Evolutionary conservation across 2,888 invertebrate species (phyloP).

Genomic region (Blastobasis adustella): DNA sequence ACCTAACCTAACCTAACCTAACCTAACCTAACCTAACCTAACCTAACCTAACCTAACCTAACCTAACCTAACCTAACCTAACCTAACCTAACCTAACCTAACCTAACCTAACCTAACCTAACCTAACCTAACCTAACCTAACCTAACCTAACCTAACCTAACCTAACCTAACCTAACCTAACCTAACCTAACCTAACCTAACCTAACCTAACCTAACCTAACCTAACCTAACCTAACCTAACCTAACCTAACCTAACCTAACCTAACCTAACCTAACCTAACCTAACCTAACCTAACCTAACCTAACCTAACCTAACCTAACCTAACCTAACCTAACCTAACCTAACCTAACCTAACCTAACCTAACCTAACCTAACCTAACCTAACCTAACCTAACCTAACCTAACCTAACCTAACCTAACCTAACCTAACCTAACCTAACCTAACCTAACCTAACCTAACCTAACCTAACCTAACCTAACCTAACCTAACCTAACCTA

Average conservation of each 20-base stretch:
- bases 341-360: constrained; percentile 4
- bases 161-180: constrained; percentile 13
- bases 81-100: constrained; percentile 10
- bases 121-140: constrained; percentile 14
- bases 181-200: constrained; percentile 13
- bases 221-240: constrained; percentile 12
- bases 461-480: constrained; percentile 5
- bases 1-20: constrained; percentile 10
- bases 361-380: constrained; percentile 5
- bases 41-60: constrained; percentile 9
- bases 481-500: constrained; percentile 4
- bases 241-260: constrained; percentile 5
- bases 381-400: constrained; percentile 6
- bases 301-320: constrained; percentile 4
- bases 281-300: constrained; percentile 5
- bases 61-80: constrained; percentile 12
- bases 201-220: constrained; percentile 14
- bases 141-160: constrained; percentile 13
- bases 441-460: constrained; percentile 6
- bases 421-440: constrained; percentile 6
- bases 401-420: constrained; percentile 6
- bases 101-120: constrained; percentile 11
- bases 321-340: constrained; percentile 4
- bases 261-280: constrained; percentile 5
- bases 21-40: constrained; percentile 8